These are phyloP conservation scores for Telenomus remus DNA, from an alignment of 1,140 invertebrate species.

Conservation along the genomic window DNA sequence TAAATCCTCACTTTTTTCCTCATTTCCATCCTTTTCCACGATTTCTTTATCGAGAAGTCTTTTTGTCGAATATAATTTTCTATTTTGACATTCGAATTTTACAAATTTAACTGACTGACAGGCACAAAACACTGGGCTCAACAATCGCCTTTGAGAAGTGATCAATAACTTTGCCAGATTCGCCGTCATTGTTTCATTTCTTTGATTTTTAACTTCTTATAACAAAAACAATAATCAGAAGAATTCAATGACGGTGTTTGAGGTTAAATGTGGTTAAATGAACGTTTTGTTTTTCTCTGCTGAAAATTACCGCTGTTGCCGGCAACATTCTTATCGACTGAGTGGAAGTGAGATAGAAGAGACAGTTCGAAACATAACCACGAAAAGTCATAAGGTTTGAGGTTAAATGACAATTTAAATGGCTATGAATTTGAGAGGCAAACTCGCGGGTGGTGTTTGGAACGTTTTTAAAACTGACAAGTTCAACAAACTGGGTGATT, in stretches of 20 bases:
- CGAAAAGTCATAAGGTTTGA: not conserved
- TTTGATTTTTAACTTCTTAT: no score
- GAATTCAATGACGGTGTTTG: no score
- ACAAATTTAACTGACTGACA: conserved; percentile 1
- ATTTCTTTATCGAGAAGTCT: not conserved
- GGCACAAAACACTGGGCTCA: not conserved
- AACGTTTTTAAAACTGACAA: conserved; percentile 5
- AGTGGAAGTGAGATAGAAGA: no score
- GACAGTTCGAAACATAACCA: not conserved
- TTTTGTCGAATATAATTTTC: conserved; percentile 6
- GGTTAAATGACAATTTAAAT: conserved; percentile 23
- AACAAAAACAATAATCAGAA: no score
- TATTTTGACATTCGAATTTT: not conserved
- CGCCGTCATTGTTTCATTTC: conserved; percentile 5
- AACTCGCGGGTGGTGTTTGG: conserved; percentile 12
- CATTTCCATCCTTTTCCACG: not conserved
- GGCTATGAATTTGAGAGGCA: conserved; percentile 32
- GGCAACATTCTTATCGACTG: no score
- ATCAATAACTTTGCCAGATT: conserved; percentile 13
- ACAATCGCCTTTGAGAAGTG: conserved; percentile 8
- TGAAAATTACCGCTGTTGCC: no score
- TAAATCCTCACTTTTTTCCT: not conserved
- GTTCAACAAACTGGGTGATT: conserved; percentile 18
- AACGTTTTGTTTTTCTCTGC: no score
- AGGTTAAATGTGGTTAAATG: no score